Conservation (phyloP, 2,797 vertebrate genomes). For the Clarias platycephalus region DNA sequence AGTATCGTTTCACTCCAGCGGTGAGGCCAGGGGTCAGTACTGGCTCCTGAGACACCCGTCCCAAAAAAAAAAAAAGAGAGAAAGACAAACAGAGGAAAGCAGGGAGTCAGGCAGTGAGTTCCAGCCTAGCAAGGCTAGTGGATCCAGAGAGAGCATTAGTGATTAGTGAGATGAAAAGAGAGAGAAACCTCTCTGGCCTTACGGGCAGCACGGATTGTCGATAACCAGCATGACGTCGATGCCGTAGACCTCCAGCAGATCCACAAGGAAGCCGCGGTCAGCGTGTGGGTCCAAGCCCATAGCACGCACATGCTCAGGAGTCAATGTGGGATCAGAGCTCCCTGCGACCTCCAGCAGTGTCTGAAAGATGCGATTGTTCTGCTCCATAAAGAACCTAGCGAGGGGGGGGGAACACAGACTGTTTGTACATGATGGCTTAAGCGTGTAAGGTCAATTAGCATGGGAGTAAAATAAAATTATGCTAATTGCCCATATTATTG, state of each 20-base stretch:
- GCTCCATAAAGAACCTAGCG: slow-evolving; percentile 94
- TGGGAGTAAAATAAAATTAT: neutral
- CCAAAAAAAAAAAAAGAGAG: slow-evolving; percentile 20
- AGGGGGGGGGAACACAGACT: neutral
- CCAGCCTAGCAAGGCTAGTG: slow-evolving; percentile 59
- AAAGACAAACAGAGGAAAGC: slow-evolving; percentile 52
- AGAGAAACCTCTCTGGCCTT: slow-evolving; percentile 57
- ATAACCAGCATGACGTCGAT: slow-evolving; percentile 93
- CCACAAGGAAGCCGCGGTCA: slow-evolving; percentile 89
- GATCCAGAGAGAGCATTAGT: slow-evolving; percentile 56
- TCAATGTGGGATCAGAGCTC: slow-evolving; percentile 90
- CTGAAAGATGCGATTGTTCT: slow-evolving; percentile 98
- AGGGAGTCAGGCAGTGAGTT: slow-evolving; percentile 66
- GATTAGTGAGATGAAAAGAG: slow-evolving; percentile 17
- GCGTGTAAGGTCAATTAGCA: neutral
- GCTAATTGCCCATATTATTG: neutral
- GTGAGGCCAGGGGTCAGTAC: slow-evolving; percentile 45
- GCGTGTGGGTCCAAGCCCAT: slow-evolving; percentile 97
- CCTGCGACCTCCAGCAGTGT: slow-evolving; percentile 88
- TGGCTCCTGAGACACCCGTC: slow-evolving; percentile 51
- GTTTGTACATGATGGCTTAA: neutral
- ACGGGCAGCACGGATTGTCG: slow-evolving; percentile 95
- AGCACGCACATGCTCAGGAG: slow-evolving; percentile 88
- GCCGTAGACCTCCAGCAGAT: slow-evolving; percentile 94
- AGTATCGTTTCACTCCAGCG: slow-evolving; percentile 48